Evolutionary conservation across 2,888 invertebrate genomes (phyloP).

Genomic region (Chelonus formosanus): DNA sequence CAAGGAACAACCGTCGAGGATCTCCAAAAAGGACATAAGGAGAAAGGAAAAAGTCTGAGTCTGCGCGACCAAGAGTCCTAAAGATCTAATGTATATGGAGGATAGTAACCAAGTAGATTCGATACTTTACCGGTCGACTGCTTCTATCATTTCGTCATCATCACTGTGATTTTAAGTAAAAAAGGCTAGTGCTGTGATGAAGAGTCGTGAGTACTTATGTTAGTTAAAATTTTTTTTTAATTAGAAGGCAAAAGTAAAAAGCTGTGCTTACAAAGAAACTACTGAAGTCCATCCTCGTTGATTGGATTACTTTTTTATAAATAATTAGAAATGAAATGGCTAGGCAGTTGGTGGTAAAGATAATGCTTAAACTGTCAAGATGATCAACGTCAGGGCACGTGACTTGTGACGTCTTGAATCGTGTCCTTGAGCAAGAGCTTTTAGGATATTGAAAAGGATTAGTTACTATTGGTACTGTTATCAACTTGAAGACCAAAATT

Average conservation of each 20-base stretch:
- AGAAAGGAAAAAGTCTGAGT: conserved; percentile 30
- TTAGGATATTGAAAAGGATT: background rate
- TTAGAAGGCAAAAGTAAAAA: background rate
- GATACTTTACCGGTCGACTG: conserved; percentile 26
- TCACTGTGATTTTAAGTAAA: background rate
- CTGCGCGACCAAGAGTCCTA: conserved; percentile 37
- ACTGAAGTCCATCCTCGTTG: background rate
- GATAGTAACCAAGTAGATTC: conserved; percentile 39
- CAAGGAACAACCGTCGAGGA: background rate
- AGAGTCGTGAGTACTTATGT: background rate
- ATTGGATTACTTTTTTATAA: background rate
- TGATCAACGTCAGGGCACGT: conserved; percentile 7
- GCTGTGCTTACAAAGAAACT: conserved; percentile 7
- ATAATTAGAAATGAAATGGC: conserved; percentile 1
- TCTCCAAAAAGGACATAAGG: conserved; percentile 15
- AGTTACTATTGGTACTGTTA: background rate
- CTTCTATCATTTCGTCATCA: conserved; percentile 13
- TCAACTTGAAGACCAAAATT: background rate
- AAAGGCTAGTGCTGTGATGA: conserved; percentile 3
- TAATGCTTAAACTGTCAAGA: background rate
- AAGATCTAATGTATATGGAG: conserved; percentile 32
- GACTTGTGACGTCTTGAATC: conserved; percentile 13
- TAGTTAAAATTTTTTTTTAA: background rate
- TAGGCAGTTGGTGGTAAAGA: conserved; percentile 1
- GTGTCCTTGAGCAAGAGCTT: conserved; percentile 12